Conservation (phyloP, 1,140 invertebrate species). For the Babylonia areolata region DNA sequence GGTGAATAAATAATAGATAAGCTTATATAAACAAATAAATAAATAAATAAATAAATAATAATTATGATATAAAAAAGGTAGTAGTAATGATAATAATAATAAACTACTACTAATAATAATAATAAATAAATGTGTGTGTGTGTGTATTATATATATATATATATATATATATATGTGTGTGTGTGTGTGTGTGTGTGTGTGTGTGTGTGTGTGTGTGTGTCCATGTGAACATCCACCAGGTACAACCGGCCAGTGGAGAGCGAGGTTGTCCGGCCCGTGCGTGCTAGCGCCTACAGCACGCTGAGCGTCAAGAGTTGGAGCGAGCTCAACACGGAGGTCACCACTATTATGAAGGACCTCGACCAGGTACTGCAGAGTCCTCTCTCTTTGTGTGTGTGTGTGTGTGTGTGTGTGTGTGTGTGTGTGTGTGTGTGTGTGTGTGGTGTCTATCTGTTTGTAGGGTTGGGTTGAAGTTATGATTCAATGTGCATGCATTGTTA, state of each 20-base stretch:
- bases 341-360: neutral
- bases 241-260: neutral
- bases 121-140: too few relatives aligned
- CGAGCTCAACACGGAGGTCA: constrained; percentile 22
- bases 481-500: too few relatives aligned
- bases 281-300: constrained; percentile 26
- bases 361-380: neutral
- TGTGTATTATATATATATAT: too few relatives aligned
- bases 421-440: neutral
- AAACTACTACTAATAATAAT: too few relatives aligned
- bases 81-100: too few relatives aligned
- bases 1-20: too few relatives aligned
- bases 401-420: neutral
- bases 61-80: too few relatives aligned
- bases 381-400: neutral
- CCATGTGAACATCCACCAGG: neutral
- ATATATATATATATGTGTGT: too few relatives aligned
- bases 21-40: too few relatives aligned
- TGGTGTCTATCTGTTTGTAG: neutral
- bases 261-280: too few relatives aligned
- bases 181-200: neutral
- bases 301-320: constrained; percentile 27
- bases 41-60: too few relatives aligned
- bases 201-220: neutral
- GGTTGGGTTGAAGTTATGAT: neutral